A percentile compares a stretch with the other conserved stretches of the same genome.
Conservation (phyloP, 2,797 vertebrate species). For the Lindbergichthys nudifrons region DNA sequence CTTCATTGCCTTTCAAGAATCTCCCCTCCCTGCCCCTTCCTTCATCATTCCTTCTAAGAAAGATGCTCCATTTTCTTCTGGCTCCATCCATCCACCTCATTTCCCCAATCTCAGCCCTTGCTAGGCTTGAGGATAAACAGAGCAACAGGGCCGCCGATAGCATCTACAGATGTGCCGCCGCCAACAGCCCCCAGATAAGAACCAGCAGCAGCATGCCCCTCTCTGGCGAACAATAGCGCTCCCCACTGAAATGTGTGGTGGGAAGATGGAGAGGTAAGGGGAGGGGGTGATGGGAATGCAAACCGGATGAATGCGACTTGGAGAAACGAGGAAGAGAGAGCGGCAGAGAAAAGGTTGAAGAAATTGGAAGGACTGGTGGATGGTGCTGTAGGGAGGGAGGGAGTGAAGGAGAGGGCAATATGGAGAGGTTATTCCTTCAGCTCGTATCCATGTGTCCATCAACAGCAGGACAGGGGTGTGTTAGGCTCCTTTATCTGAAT, state of each 20-base stretch:
- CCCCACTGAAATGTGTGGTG: conserved; percentile 59
- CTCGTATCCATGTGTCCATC: conserved; percentile 69
- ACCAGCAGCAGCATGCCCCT: conserved; percentile 63
- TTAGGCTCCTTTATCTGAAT: conserved; percentile 72
- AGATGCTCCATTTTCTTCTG: conserved; percentile 45
- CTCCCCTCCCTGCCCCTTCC: conserved; percentile 14
- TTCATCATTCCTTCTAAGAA: conserved; percentile 47
- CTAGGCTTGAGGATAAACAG: conserved; percentile 62
- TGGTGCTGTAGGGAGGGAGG: not conserved
- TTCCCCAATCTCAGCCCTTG: conserved; percentile 55
- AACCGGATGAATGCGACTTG: conserved; percentile 47
- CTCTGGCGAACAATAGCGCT: conserved; percentile 67
- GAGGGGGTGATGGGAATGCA: conserved; percentile 43
- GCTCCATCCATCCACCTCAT: conserved; percentile 67
- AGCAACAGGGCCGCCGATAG: conserved; percentile 68
- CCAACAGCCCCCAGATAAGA: conserved; percentile 70
- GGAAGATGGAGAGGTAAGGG: conserved; percentile 37
- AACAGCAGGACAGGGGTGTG: conserved; percentile 55
- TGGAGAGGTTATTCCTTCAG: conserved; percentile 45
- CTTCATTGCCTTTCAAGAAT: conserved; percentile 2
- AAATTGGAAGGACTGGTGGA: conserved; percentile 6
- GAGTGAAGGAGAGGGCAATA: conserved; percentile 14
- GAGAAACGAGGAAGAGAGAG: conserved; percentile 36
- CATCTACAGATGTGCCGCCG: conserved; percentile 79
- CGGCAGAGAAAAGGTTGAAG: conserved; percentile 25